These are phyloP conservation scores for Meandrina meandrites DNA, from an alignment of 92 coral and sea anemone species.

Conservation along the genomic window DNA sequence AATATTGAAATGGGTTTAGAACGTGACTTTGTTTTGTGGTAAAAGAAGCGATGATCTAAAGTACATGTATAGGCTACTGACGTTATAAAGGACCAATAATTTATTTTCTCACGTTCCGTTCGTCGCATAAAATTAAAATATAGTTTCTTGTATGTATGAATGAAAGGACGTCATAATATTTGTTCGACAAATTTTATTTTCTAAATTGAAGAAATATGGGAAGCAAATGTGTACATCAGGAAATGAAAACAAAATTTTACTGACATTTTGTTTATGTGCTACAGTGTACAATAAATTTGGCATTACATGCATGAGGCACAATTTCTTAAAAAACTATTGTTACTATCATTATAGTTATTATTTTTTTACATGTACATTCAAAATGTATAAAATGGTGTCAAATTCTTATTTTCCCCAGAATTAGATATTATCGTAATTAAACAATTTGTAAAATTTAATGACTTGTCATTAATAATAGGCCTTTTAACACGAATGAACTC, in stretches of 20 bases:
- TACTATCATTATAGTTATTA: not conserved
- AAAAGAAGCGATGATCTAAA: constrained; percentile 11
- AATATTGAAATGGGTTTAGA: not conserved
- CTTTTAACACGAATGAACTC: too few relatives aligned
- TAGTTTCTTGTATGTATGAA: too few relatives aligned
- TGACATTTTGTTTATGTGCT: not conserved
- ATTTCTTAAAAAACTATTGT: not conserved
- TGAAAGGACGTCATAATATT: too few relatives aligned
- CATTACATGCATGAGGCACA: not conserved
- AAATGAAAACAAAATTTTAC: too few relatives aligned
- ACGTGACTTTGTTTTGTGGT: not conserved
- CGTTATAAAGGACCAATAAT: not conserved
- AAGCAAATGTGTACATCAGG: not conserved
- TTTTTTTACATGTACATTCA: not conserved
- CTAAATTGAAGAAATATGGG: not conserved
- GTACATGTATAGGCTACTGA: not conserved
- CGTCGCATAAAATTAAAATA: not conserved
- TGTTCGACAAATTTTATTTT: not conserved
- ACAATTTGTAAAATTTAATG: too few relatives aligned
- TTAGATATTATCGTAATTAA: too few relatives aligned
- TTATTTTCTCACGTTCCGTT: not conserved
- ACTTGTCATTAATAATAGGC: too few relatives aligned
- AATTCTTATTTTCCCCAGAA: not conserved
- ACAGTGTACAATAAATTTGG: not conserved
- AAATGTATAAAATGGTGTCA: not conserved